Conservation (phyloP, 2,888 invertebrate genomes). For the Stegana nigrithorax region DNA sequence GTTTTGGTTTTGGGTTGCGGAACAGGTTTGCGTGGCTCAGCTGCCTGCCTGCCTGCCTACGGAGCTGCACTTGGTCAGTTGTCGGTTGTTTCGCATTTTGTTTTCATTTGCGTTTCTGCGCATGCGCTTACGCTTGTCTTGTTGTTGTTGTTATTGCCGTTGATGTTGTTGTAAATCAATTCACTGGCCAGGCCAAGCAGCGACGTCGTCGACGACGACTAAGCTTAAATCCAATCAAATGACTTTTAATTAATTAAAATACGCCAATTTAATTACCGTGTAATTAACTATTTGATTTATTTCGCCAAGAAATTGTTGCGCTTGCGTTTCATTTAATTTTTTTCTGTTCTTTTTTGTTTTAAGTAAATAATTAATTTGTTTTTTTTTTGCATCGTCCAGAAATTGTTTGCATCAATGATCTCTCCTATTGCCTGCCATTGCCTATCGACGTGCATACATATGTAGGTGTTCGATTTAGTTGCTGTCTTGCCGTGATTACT, state of each 20-base stretch:
- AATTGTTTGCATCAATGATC: neutral
- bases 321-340: neutral
- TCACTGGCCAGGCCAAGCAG: neutral
- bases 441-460: neutral
- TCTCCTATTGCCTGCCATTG: neutral
- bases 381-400: neutral
- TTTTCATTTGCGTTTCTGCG: neutral
- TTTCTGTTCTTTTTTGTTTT: neutral
- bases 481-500: conserved; percentile 20
- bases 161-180: neutral
- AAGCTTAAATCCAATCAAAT: conserved; percentile 37
- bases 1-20: no score
- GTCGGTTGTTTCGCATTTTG: neutral
- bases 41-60: conserved; percentile 1
- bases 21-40: no score
- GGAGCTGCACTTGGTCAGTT: neutral
- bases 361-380: no score
- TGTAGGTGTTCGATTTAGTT: conserved; percentile 24
- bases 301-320: conserved; percentile 22
- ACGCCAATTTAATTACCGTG: conserved; percentile 54
- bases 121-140: neutral
- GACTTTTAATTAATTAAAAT: conserved; percentile 60
- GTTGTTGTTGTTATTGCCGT: neutral
- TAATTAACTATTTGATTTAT: conserved; percentile 60
- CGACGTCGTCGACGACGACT: neutral